phyloP scores from a whole-genome alignment of 2,888 invertebrate genomes.

The Rhyacophila evoluta region DNA sequence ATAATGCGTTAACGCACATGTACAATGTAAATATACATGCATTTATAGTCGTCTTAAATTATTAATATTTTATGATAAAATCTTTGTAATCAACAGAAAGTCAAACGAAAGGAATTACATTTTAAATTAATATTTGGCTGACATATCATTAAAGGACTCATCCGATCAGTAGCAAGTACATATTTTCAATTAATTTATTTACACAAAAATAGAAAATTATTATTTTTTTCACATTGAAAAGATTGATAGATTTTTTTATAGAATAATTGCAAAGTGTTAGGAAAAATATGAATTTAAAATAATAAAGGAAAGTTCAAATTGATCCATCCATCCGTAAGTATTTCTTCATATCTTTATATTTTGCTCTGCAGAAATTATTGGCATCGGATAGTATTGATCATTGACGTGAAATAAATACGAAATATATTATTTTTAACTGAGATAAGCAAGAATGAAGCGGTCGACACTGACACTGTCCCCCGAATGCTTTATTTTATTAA shows the following conservation, averaged over 20 bases:
- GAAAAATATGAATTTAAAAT: neutral
- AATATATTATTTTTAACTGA: neutral
- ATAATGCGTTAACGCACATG: conserved; percentile 9
- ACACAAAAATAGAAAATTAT: conserved; percentile 14
- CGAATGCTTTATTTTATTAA: neutral
- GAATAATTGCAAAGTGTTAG: neutral
- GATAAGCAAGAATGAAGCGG: neutral
- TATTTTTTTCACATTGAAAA: neutral
- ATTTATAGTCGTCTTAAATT: neutral
- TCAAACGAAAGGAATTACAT: neutral
- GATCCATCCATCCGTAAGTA: too few relatives aligned
- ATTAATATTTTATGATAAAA: conserved; percentile 17
- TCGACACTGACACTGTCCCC: neutral
- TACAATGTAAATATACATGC: neutral
- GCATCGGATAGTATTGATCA: too few relatives aligned
- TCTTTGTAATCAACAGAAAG: neutral
- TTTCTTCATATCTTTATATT: too few relatives aligned
- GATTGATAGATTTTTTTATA: neutral
- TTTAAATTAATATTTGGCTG: conserved; percentile 1
- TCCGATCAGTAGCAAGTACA: neutral
- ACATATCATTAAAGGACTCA: neutral
- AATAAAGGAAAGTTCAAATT: neutral
- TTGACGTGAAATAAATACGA: too few relatives aligned
- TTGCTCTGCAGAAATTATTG: too few relatives aligned
- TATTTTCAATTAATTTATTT: neutral